Percentiles rank a stretch among this genome's conserved stretches.
phyloP scores from a whole-genome alignment of 2,888 invertebrate species.

The Elgonia sp. region DNA sequence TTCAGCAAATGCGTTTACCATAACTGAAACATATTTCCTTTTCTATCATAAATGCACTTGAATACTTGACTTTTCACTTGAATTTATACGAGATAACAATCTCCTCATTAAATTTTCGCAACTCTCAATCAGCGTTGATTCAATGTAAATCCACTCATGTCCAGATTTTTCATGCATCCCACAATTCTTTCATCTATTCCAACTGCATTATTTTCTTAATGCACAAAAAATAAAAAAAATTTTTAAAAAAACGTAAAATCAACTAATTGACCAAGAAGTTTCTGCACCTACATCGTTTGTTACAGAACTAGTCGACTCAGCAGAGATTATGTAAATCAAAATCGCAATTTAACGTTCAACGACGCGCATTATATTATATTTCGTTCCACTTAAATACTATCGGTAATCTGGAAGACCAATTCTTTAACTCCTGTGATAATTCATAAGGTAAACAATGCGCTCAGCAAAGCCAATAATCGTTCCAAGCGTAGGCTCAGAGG shows the following conservation, averaged over 20 bases:
- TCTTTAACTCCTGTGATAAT: slow-evolving; percentile 44
- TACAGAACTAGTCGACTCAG: neutral
- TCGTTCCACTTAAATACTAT: slow-evolving; percentile 32
- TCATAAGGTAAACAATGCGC: slow-evolving; percentile 58
- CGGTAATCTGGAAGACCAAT: slow-evolving; percentile 36
- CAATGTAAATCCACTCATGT: neutral
- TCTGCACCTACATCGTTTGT: slow-evolving; percentile 20
- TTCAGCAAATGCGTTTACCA: no score
- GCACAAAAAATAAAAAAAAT: neutral
- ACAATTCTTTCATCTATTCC: neutral
- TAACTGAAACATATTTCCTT: no score
- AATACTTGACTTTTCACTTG: no score
- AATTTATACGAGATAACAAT: no score
- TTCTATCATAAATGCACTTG: no score
- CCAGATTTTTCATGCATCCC: neutral
- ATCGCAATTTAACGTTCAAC: slow-evolving; percentile 30
- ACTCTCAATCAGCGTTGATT: neutral
- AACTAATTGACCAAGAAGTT: slow-evolving; percentile 32
- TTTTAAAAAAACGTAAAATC: no score
- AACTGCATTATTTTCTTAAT: neutral
- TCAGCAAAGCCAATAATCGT: slow-evolving; percentile 62
- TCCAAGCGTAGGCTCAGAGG: slow-evolving; percentile 55
- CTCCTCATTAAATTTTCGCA: no score
- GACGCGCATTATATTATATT: slow-evolving; percentile 29
- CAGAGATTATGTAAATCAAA: slow-evolving; percentile 33